phyloP scores from a whole-genome alignment of 1,140 invertebrate genomes.

The Orius insidiosus region DNA sequence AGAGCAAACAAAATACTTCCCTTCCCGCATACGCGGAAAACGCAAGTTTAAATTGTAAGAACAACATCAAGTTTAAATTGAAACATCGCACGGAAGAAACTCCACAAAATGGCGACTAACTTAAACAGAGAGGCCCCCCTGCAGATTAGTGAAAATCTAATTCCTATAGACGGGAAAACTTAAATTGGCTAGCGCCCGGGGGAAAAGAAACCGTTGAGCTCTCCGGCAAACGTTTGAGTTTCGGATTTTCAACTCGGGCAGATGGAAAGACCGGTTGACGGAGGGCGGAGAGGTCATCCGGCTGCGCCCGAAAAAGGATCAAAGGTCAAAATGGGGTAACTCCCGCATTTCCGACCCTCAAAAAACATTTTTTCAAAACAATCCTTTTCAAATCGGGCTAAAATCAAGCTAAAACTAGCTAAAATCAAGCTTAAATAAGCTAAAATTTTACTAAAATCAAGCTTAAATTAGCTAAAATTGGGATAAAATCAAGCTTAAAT shows the following conservation, averaged over 20 bases:
- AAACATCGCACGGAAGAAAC: slow-evolving; percentile 13
- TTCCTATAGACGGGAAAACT: neutral
- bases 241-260: too few species aligned
- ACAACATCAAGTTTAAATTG: slow-evolving; percentile 18
- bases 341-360: neutral
- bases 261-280: too few species aligned
- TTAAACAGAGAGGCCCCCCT: slow-evolving; percentile 4
- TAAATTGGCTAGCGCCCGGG: neutral
- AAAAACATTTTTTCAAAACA: too few species aligned
- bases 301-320: neutral
- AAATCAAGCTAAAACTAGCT: too few species aligned
- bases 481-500: too few species aligned
- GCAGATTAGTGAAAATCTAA: slow-evolving; percentile 5
- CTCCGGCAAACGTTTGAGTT: too few species aligned
- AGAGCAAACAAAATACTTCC: neutral
- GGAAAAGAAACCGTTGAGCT: too few species aligned
- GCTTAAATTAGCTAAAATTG: too few species aligned
- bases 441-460: too few species aligned
- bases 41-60: slow-evolving; percentile 16
- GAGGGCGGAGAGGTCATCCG: neutral
- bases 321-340: neutral
- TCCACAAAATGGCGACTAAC: slow-evolving; percentile 5
- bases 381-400: too few species aligned
- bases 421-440: too few species aligned
- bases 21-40: too few species aligned